phyloP scores from a whole-genome alignment of 2,888 invertebrate species.

The Andrena bucephala region DNA sequence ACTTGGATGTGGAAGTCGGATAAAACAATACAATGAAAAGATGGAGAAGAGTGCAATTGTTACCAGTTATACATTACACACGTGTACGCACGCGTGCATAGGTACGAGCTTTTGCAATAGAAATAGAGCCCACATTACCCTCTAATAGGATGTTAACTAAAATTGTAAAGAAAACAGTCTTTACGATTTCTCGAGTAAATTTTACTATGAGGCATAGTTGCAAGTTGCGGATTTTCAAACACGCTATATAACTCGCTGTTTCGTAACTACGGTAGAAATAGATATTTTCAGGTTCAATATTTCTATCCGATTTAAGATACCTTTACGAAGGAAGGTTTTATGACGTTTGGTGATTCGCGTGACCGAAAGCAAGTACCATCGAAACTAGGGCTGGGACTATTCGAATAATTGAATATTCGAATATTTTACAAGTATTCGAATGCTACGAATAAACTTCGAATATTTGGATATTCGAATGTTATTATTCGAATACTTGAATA shows the following conservation, averaged over 20 bases:
- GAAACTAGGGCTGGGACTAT: too few species aligned
- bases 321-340: not conserved
- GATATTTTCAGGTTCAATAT: not conserved
- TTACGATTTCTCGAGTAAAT: slow-evolving; percentile 2
- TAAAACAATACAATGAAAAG: slow-evolving; percentile 18
- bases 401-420: too few species aligned
- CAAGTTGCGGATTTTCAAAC: not conserved
- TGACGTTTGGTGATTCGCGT: not conserved
- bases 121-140: slow-evolving; percentile 24
- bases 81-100: not conserved
- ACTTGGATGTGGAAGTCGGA: slow-evolving; percentile 19
- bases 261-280: not conserved
- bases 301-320: not conserved
- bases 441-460: too few species aligned
- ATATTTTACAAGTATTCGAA: too few species aligned
- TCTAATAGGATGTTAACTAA: slow-evolving; percentile 21
- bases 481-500: too few species aligned
- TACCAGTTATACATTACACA: slow-evolving; percentile 15
- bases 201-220: not conserved
- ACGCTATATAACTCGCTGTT: slow-evolving; percentile 21
- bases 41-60: slow-evolving; percentile 62
- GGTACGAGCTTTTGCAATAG: not conserved
- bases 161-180: slow-evolving; percentile 12
- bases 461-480: too few species aligned
- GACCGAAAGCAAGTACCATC: not conserved